Conservation (phyloP, 1,140 invertebrate genomes). For the Sogatella furcifera region DNA sequence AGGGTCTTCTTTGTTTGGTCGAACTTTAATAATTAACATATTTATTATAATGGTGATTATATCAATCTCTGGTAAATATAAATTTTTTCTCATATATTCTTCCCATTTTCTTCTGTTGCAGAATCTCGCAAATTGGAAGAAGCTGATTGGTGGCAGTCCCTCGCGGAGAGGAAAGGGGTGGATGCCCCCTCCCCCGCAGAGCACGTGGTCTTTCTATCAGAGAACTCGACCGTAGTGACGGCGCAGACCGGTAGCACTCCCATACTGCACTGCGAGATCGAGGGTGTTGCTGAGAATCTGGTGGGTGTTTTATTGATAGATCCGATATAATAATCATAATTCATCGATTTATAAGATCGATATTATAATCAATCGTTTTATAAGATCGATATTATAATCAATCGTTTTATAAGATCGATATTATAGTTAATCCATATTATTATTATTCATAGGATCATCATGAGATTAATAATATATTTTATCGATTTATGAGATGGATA, state of each 20-base stretch:
- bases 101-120: not conserved
- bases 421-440: not conserved
- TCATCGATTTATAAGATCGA: too few species aligned
- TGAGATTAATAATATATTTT: too few species aligned
- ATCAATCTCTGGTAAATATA: too few species aligned
- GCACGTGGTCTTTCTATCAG: slow-evolving; percentile 10
- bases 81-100: too few species aligned
- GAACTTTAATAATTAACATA: too few species aligned
- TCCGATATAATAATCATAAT: too few species aligned
- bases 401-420: not conserved
- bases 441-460: too few species aligned
- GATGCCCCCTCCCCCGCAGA: not conserved
- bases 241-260: slow-evolving; percentile 12
- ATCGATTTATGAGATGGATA: too few species aligned
- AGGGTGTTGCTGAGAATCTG: slow-evolving; percentile 7
- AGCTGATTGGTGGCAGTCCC: not conserved
- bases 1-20: too few species aligned
- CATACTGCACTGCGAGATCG: slow-evolving; percentile 10
- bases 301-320: slow-evolving; percentile 1
- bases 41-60: too few species aligned
- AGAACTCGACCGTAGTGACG: slow-evolving; percentile 10
- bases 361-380: not conserved
- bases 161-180: not conserved
- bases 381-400: not conserved
- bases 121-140: not conserved